Evolutionary conservation across 2,888 invertebrate genomes (phyloP).

Genomic region (Drosophila cognata): DNA sequence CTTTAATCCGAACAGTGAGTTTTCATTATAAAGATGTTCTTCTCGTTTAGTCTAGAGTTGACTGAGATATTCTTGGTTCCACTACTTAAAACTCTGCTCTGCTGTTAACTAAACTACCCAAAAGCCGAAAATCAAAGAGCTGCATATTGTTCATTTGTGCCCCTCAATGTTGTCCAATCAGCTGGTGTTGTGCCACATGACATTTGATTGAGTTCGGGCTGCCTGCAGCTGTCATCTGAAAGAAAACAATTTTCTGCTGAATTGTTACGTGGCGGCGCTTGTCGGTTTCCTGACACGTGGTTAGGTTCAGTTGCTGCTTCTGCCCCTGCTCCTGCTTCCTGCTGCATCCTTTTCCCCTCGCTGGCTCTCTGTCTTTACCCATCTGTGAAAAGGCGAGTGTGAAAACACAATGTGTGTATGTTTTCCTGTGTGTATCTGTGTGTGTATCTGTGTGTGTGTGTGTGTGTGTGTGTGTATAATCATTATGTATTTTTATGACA

Average conservation of each 20-base stretch:
- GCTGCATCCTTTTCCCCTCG: background rate
- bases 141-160: slow-evolving; percentile 22
- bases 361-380: background rate
- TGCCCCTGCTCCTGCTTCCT: background rate
- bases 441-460: slow-evolving; percentile 4
- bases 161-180: slow-evolving; percentile 40
- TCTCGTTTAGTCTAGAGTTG: background rate
- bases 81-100: no score
- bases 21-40: background rate
- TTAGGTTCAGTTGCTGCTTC: slow-evolving; percentile 5
- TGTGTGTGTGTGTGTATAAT: slow-evolving; percentile 32
- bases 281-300: slow-evolving; percentile 68
- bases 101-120: no score
- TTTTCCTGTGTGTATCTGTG: background rate
- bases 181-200: slow-evolving; percentile 28
- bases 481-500: slow-evolving; percentile 55
- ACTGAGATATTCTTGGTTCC: no score
- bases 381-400: slow-evolving; percentile 19
- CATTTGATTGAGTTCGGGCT: slow-evolving; percentile 50
- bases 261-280: slow-evolving; percentile 63
- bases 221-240: slow-evolving; percentile 67
- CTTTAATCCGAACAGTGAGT: background rate
- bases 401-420: background rate
- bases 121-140: background rate
- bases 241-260: slow-evolving; percentile 73